Base-by-base conservation (phyloP, 2,888 invertebrate genomes). In the Muscina levida region DNA sequence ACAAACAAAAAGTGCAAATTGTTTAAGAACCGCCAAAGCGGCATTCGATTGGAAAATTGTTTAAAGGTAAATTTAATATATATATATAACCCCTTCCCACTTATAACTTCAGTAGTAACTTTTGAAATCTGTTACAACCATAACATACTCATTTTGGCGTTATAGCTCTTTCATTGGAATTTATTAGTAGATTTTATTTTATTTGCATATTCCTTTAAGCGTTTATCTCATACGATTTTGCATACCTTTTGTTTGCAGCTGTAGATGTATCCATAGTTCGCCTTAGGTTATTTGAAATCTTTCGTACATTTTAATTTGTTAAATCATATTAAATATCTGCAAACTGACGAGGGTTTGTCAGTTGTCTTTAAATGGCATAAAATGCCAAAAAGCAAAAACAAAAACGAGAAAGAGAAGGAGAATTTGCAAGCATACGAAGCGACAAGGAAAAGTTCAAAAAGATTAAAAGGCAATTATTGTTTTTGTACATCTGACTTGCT, bases 321-420 rank as follows among this genome's bases (percentile, higher is more conserved):
- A 71, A 80, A 77, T 77, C 70, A 73, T 73, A 70, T 73, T 53
- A 77, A 70, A 46, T 71, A 1, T 10, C 15, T 59, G 19, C 17
- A 44, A 66, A 73, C 59, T 80, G 77, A 77, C 73, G 77, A 80
- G 77, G 80, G 80, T 59, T 73, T 80, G 76, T 66, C 65, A 57
- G 66, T 65, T 73, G 11, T 62, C 42, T 22, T 62, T 10, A 13
- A 13, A 13, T 42, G 42, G 42, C 42, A 62, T 22, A 42, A 62
- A 62, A 62, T 62, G 42, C 22, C 62, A 37, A 59, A 62, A 62
- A 56, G 2, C 10, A 8, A 19, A 8, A 51, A 19, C 17, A 51
- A 51, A 17, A 51, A 51, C 3, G 19, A 19, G 11, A 24, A 53
- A 53, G 13, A 8, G 19, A 48, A 19, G 19, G 24, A 53, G 13